Conservation (phyloP, 2,797 vertebrate genomes). For the Sebastes umbrosus region DNA sequence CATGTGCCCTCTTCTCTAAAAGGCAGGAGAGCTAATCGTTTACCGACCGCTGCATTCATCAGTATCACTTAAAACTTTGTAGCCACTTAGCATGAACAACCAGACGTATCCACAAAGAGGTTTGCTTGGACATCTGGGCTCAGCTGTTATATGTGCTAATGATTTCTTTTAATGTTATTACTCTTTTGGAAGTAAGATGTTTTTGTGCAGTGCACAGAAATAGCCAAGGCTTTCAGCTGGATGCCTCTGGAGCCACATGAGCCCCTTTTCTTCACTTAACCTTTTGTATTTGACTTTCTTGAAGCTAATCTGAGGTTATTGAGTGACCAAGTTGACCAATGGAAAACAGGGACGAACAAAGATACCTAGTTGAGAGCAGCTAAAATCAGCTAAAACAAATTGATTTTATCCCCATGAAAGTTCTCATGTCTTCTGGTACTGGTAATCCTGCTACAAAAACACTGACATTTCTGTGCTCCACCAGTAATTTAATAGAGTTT, state of each 20-base stretch:
- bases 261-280: neutral
- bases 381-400: conserved; percentile 72
- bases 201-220: neutral
- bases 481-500: conserved; percentile 72
- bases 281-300: neutral
- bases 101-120: conserved; percentile 12
- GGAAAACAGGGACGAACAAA: conserved; percentile 49
- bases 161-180: neutral
- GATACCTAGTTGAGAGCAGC: conserved; percentile 43
- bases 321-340: conserved; percentile 45
- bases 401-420: conserved; percentile 75
- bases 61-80: conserved; percentile 24
- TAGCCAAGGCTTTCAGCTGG: neutral
- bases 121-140: neutral
- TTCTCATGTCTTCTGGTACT: conserved; percentile 74
- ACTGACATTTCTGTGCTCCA: conserved; percentile 68
- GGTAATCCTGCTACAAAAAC: conserved; percentile 76
- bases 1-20: conserved; percentile 57
- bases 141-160: neutral
- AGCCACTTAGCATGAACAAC: conserved; percentile 20
- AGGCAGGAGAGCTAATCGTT: conserved; percentile 49
- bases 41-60: conserved; percentile 40
- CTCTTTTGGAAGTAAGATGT: neutral
- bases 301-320: conserved; percentile 17
- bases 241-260: neutral